Conservation (phyloP, 2,888 invertebrate genomes). For the Torymus auratus region DNA sequence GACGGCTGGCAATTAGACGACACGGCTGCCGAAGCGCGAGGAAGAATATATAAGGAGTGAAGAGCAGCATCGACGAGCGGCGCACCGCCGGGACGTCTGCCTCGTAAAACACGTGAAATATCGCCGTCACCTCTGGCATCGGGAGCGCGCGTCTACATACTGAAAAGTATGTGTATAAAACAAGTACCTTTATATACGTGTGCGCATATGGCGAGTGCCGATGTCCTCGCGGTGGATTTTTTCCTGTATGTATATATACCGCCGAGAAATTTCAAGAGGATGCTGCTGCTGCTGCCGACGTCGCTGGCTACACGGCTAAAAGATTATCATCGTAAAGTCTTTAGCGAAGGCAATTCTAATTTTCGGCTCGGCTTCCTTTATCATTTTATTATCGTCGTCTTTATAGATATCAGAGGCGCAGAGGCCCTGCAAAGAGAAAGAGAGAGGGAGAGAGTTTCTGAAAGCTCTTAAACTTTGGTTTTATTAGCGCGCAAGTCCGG, state of each 20-base stretch:
- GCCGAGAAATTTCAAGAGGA: conserved; percentile 36
- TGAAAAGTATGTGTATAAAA: not conserved
- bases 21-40: conserved; percentile 1
- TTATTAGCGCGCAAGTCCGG: conserved; percentile 59
- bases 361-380: conserved; percentile 60
- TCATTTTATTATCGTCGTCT: conserved; percentile 60
- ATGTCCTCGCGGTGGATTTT: conserved; percentile 13
- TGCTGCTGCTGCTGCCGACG: not conserved
- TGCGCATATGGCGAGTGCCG: not conserved
- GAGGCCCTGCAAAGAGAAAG: not conserved
- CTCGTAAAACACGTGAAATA: conserved; percentile 71
- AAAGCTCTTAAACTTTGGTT: conserved; percentile 60
- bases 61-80: conserved; percentile 17
- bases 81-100: conserved; percentile 61
- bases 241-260: not conserved
- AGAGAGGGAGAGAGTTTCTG: conserved; percentile 46
- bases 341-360: conserved; percentile 57
- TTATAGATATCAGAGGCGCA: conserved; percentile 52
- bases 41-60: not conserved
- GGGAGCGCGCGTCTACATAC: conserved; percentile 16
- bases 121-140: conserved; percentile 59
- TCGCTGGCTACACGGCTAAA: conserved; percentile 22
- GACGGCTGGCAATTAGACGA: conserved; percentile 69
- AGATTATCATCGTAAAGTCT: conserved; percentile 60
- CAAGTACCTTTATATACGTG: no score